Evolutionary conservation across 2,888 invertebrate genomes (phyloP).

Genomic region (Morpho helenor): DNA sequence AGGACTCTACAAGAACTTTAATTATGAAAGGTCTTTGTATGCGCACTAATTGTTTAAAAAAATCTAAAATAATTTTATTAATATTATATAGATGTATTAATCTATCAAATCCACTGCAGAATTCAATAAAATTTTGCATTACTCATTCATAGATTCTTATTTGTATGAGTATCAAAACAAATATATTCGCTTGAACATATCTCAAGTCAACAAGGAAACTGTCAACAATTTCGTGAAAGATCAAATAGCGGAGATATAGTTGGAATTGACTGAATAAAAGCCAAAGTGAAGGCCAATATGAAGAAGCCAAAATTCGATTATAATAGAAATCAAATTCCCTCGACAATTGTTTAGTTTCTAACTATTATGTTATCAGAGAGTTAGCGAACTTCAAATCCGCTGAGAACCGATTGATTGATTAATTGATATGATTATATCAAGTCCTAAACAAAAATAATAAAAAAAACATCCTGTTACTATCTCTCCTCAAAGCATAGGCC

Average conservation of each 20-base stretch:
- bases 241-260: constrained; percentile 14
- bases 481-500: no score
- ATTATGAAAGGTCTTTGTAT: no score
- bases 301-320: constrained; percentile 40
- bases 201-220: neutral
- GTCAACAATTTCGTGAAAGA: constrained; percentile 2
- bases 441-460: no score
- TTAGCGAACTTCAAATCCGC: constrained; percentile 11
- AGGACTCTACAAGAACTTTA: no score
- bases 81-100: no score
- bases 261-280: constrained; percentile 10
- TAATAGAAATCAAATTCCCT: constrained; percentile 47
- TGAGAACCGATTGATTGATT: constrained; percentile 16
- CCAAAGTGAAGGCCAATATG: constrained; percentile 5
- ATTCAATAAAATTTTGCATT: no score
- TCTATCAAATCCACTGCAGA: no score
- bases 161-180: no score
- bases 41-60: no score
- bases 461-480: no score
- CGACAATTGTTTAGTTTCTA: constrained; percentile 51
- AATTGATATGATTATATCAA: neutral
- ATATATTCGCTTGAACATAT: neutral
- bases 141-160: no score
- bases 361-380: constrained; percentile 10
- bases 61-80: no score